Evolutionary conservation across 1,140 invertebrate species (phyloP), one percentile per base, ranked within the genome.

Genomic region (Leptoteleia sp.): DNA sequence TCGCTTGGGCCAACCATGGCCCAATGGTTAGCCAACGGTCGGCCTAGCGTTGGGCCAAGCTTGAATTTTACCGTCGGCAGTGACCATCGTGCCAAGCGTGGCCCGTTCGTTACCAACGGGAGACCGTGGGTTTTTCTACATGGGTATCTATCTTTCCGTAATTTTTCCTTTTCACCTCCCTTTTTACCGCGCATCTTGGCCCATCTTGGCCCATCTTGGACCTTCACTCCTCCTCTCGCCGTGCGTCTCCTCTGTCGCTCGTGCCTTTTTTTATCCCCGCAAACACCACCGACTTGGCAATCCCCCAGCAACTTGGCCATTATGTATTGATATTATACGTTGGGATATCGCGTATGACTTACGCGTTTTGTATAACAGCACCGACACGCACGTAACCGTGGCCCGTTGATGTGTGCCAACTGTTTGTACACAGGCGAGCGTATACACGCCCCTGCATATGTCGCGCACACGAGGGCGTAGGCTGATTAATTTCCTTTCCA

Each of bases 401-500:
- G n/a, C n/a, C n/a, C 1, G 11, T 16, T 16, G 17, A 3, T 6
- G 12, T 29, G 4, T 19, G n/a, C 5, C 19, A 2, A 22, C 19
- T 22, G 2, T 22, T 5, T 5, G 19, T 5, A 9, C 33, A 3
- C 13, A 38, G n/a, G n/a, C n/a, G n/a, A n/a, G n/a, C 25, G 4
- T 35, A 15, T n/a, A 8, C 13, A 19, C 35, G 52, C 43, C 27
- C 43, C 12, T 33, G 52, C 43, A 59, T 42, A 50, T 40, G 35
- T 9, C 19, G 35, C 19, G 16, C 15, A 43, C 43, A 61, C 55
- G 50, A 57, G 65, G 65, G 65, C 54, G 68, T 61, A 45, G 45
- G 54, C 67, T 71, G 67, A 71, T 71, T 71, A 71, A 71, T 71
- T 71, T 71, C 67, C 67, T 61, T 71, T 71, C 67, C 59, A 70